Evolutionary conservation across 2,888 invertebrate genomes (phyloP).

Genomic region (Ophraella communa): DNA sequence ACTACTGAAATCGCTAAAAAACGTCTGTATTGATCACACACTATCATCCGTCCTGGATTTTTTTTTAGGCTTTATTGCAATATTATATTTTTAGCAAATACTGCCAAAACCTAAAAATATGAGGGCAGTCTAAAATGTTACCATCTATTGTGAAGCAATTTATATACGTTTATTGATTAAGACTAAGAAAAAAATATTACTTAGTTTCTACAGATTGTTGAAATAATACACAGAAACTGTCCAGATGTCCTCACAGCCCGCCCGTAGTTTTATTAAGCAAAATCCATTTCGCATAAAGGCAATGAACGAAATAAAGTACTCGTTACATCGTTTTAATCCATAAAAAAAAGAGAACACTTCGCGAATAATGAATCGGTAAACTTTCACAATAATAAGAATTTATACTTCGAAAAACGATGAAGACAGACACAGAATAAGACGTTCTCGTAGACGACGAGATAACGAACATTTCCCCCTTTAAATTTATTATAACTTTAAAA

Average conservation of each 20-base stretch:
- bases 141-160: too few relatives aligned
- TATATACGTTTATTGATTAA: too few relatives aligned
- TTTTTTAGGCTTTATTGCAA: too few relatives aligned
- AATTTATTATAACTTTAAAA: constrained; percentile 40
- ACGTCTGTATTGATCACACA: too few relatives aligned
- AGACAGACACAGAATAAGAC: constrained; percentile 11
- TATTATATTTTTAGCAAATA: too few relatives aligned
- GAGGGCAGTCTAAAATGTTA: too few relatives aligned
- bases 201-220: neutral
- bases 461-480: constrained; percentile 41
- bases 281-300: neutral
- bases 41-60: too few relatives aligned
- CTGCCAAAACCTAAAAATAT: too few relatives aligned
- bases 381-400: constrained; percentile 47
- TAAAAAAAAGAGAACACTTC: constrained; percentile 11
- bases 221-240: neutral
- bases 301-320: neutral
- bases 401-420: constrained; percentile 35
- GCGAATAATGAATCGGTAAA: constrained; percentile 40
- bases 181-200: too few relatives aligned
- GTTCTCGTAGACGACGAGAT: constrained; percentile 18
- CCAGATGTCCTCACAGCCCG: neutral
- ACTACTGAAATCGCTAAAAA: too few relatives aligned
- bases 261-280: neutral
- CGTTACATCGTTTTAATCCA: constrained; percentile 11